These are phyloP conservation scores for Phyllotis vaccarum DNA, from an alignment of 2,797 vertebrate genomes.

Conservation along the genomic window DNA sequence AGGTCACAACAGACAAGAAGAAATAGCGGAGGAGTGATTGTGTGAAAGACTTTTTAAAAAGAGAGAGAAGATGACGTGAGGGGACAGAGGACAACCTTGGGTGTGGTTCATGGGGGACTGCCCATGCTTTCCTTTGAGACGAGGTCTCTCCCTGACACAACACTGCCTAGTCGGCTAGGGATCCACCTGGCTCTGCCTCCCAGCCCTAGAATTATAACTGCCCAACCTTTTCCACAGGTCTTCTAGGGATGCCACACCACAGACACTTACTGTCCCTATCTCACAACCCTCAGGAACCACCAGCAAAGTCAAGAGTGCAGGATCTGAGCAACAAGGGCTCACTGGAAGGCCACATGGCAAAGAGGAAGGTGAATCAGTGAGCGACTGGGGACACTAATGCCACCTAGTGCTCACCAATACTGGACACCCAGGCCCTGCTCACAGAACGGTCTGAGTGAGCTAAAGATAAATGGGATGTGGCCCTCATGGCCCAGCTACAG, in stretches of 20 bases:
- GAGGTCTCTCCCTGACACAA: not conserved
- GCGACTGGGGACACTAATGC: not conserved
- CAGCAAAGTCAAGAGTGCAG: rapidly evolving
- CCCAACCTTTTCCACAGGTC: not conserved
- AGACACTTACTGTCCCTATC: not conserved
- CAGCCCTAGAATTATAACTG: not conserved
- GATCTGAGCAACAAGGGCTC: rapidly evolving
- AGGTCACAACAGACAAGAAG: not conserved
- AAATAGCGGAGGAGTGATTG: too few species aligned
- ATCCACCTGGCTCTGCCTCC: not conserved
- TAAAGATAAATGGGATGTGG: rapidly evolving
- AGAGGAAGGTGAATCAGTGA: rapidly evolving
- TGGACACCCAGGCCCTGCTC: not conserved
- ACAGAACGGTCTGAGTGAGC: not conserved
- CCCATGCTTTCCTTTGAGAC: not conserved
- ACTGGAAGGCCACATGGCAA: not conserved
- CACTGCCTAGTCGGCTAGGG: not conserved
- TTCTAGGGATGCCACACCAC: rapidly evolving
- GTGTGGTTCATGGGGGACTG: not conserved
- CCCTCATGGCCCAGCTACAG: rapidly evolving
- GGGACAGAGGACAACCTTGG: not conserved
- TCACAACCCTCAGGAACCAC: not conserved
- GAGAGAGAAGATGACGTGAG: not conserved
- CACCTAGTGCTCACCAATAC: rapidly evolving
- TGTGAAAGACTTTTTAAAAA: not conserved